phyloP scores from a whole-genome alignment of 2,888 invertebrate genomes.

The Elmis aenea region DNA sequence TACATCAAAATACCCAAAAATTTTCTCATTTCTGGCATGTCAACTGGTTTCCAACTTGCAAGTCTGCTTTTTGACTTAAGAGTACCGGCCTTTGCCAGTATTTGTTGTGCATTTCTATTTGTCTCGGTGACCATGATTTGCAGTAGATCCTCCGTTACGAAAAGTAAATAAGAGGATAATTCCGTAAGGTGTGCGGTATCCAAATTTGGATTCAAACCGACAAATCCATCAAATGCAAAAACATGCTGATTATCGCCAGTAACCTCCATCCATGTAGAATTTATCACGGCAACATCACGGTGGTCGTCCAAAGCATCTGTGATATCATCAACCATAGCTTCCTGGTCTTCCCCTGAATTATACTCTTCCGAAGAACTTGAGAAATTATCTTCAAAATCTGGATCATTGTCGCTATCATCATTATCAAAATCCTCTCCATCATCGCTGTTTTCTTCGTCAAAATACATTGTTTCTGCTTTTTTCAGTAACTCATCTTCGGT shows the following conservation, averaged over 20 bases:
- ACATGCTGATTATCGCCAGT: conserved; percentile 7
- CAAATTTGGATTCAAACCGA: conserved; percentile 6
- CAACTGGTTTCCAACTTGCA: conserved; percentile 3
- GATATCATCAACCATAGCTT: no score
- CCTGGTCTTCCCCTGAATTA: no score
- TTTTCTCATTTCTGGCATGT: no score
- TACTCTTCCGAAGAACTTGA: conserved; percentile 9
- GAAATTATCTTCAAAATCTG: conserved; percentile 6
- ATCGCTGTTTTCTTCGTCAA: conserved; percentile 1
- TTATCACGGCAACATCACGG: conserved; percentile 2
- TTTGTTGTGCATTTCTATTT: conserved; percentile 4
- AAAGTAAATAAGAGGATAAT: conserved; percentile 7
- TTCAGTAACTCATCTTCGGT: conserved; percentile 9
- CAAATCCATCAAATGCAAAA: conserved; percentile 4
- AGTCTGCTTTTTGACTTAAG: conserved; percentile 3
- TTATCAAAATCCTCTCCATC: conserved; percentile 6
- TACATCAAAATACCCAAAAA: no score
- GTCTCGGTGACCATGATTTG: no score
- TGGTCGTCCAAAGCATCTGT: conserved; percentile 1
- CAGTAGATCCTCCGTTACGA: conserved; percentile 8
- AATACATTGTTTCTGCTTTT: conserved; percentile 2
- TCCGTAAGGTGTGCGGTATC: conserved; percentile 7
- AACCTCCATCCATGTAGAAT: conserved; percentile 8
- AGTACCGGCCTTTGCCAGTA: neutral
- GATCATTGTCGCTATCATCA: conserved; percentile 8